phyloP scores from a whole-genome alignment of 2,113 vertebrate genomes.

The Hassar affinis region DNA sequence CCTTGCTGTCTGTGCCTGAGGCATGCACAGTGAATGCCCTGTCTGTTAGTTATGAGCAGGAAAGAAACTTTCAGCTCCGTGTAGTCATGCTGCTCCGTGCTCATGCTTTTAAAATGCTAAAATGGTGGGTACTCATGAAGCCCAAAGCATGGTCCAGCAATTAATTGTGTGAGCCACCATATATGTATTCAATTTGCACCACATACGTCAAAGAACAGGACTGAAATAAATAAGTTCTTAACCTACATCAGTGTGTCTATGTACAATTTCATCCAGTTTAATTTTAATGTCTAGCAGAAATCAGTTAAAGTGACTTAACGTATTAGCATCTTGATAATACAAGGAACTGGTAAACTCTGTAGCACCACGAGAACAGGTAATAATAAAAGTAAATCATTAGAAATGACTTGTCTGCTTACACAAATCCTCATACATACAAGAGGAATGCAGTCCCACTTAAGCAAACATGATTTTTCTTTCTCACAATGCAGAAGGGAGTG shows the following conservation, averaged over 20 bases:
- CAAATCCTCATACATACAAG: neutral
- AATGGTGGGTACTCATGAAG: neutral
- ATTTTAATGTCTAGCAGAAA: neutral
- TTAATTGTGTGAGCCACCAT: neutral
- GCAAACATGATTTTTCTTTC: neutral
- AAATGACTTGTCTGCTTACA: neutral
- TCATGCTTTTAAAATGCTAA: neutral
- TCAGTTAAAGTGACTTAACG: neutral
- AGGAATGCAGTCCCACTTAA: neutral
- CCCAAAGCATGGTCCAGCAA: neutral
- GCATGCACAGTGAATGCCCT: constrained; percentile 11
- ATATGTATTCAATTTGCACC: neutral
- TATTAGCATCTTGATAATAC: neutral
- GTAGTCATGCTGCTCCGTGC: neutral
- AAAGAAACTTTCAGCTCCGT: neutral
- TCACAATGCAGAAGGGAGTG: neutral
- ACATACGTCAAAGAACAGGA: neutral
- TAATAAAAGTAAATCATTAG: neutral
- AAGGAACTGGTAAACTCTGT: neutral
- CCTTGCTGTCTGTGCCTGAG: neutral
- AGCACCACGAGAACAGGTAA: neutral
- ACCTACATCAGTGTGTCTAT: neutral
- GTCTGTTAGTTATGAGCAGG: neutral
- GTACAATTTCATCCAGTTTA: neutral
- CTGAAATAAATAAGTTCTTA: neutral